A percentile compares a stretch with the other conserved stretches of the same genome.
Conservation (phyloP, 2,888 invertebrate species). For the Hirtodrosophila histrioides region DNA sequence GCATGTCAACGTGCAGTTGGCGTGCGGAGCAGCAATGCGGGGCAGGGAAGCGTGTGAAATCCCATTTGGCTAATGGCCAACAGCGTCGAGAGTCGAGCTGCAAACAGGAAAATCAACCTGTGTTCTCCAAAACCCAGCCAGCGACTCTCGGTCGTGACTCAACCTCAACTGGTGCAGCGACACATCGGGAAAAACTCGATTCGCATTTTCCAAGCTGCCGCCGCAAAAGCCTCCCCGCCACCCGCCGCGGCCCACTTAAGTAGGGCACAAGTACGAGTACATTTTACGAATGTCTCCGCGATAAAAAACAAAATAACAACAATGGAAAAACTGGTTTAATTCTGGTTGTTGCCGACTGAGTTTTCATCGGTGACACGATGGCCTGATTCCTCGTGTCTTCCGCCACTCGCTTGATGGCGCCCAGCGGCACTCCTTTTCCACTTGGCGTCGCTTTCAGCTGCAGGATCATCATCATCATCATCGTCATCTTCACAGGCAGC, state of each 20-base stretch:
- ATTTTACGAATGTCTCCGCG: constrained; percentile 47
- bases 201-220: constrained; percentile 39
- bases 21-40: background rate
- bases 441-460: constrained; percentile 40
- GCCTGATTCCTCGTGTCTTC: constrained; percentile 57
- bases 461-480: constrained; percentile 39
- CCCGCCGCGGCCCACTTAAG: constrained; percentile 27
- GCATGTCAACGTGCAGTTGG: constrained; percentile 10
- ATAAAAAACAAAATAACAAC: constrained; percentile 6
- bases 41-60: constrained; percentile 76
- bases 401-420: constrained; percentile 4
- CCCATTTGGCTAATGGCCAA: constrained; percentile 80
- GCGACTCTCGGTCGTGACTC: constrained; percentile 42
- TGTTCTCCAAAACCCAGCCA: constrained; percentile 41
- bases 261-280: constrained; percentile 65
- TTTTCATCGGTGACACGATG: constrained; percentile 64
- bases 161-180: constrained; percentile 22
- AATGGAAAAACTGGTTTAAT: constrained; percentile 65
- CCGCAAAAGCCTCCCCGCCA: too few relatives aligned
- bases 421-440: constrained; percentile 59
- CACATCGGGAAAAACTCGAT: constrained; percentile 58
- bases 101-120: constrained; percentile 77
- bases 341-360: constrained; percentile 35
- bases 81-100: constrained; percentile 31
- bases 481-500: background rate